These are phyloP conservation scores for Smutsia temminckii DNA, from an alignment of 2,797 vertebrate genomes.

Conservation along the genomic window DNA sequence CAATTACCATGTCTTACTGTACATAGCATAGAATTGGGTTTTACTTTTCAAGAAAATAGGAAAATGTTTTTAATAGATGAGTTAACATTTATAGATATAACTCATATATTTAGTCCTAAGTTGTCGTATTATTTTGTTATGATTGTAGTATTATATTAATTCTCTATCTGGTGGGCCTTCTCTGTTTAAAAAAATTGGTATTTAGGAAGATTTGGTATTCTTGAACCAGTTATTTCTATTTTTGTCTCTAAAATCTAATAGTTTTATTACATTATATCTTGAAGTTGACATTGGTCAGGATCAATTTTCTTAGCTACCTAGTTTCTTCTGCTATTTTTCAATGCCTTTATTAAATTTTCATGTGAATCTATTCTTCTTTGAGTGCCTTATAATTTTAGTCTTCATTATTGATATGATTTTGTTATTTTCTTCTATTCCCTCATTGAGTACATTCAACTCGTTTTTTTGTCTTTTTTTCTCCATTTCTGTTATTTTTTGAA, in stretches of 20 bases:
- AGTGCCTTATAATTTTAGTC: constrained; percentile 20
- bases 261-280: constrained; percentile 21
- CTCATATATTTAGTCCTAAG: background rate
- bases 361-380: background rate
- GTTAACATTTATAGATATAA: constrained; percentile 13
- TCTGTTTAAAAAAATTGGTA: background rate
- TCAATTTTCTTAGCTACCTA: background rate
- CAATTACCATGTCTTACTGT: background rate
- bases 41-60: background rate
- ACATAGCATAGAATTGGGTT: background rate
- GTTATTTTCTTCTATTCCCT: background rate
- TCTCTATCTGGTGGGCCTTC: background rate
- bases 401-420: constrained; percentile 22
- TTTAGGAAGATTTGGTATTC: constrained; percentile 26
- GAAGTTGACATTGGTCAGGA: background rate
- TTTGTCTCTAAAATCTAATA: constrained; percentile 15
- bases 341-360: background rate
- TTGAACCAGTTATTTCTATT: background rate
- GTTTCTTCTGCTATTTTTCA: background rate
- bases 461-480: background rate
- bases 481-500: constrained; percentile 16
- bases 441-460: background rate
- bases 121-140: background rate
- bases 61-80: background rate
- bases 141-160: constrained; percentile 23